Percentiles rank a stretch among this genome's conserved stretches.
phyloP scores from a whole-genome alignment of 1,140 invertebrate species.

The Drosophila rhopaloa region DNA sequence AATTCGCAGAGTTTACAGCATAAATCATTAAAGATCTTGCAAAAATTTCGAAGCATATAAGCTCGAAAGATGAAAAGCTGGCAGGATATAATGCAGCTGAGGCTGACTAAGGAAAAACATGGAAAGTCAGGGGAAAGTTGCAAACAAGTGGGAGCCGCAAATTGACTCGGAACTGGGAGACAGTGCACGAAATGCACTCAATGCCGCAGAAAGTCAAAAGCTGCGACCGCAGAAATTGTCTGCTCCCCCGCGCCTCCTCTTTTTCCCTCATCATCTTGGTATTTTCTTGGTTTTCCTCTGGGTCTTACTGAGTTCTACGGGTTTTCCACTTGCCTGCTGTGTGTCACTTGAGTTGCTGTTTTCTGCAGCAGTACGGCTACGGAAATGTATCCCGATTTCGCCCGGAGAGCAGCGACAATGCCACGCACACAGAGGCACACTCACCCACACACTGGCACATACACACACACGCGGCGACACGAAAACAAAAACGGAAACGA shows the following conservation, averaged over 20 bases:
- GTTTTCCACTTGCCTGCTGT: conserved; percentile 36
- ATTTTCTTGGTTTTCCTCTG: conserved; percentile 15
- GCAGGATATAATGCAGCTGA: background rate
- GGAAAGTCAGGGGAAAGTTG: conserved; percentile 38
- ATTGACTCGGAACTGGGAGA: conserved; percentile 23
- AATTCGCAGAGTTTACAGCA: background rate
- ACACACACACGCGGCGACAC: conserved; percentile 36
- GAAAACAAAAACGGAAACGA: conserved; percentile 62
- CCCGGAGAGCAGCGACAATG: conserved; percentile 60
- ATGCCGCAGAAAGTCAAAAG: conserved; percentile 32
- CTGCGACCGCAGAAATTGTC: conserved; percentile 29
- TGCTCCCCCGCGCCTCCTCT: conserved; percentile 1
- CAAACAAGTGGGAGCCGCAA: conserved; percentile 36
- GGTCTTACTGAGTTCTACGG: conserved; percentile 5
- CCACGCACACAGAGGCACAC: conserved; percentile 47
- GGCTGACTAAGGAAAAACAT: conserved; percentile 11
- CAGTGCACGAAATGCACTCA: conserved; percentile 32
- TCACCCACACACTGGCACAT: conserved; percentile 34
- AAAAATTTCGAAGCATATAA: conserved; percentile 9
- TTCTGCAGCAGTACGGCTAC: conserved; percentile 34
- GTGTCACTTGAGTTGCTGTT: conserved; percentile 36
- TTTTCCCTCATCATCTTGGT: conserved; percentile 14
- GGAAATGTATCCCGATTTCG: conserved; percentile 79
- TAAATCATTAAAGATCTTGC: conserved; percentile 12
- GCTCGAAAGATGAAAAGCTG: background rate